Base-by-base conservation (phyloP, 1,140 invertebrate genomes). In the Drosophila mojavensis region DNA sequence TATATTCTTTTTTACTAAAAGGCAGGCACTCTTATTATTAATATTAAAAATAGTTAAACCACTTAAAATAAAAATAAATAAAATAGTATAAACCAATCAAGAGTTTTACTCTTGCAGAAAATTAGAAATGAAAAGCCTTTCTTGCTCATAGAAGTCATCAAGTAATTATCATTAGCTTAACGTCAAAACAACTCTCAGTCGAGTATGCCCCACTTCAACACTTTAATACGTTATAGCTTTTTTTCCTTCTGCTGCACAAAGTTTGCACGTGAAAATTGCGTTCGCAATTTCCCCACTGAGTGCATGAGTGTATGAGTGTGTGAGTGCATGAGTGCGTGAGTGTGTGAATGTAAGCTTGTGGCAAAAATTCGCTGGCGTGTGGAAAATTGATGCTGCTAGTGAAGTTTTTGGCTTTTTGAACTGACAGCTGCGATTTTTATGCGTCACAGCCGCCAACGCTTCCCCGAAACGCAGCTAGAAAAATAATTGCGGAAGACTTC, bases 381-480 rank as follows among this genome's bases (percentile, higher is more conserved):
- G 76, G 66, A 80, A 88, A 88, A 88, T 86, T 86, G 83, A 86
- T 86, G 83, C 77, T 88, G 84, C 55, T 79, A 64, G 54, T 89
- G 74, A 84, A 90, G 84, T 89, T 89, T 90, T 89, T 89, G 81
- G 84, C 84, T 89, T 89, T 90, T 89, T 89, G 78, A 88, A 89
- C 83, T 89, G 83, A 88, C 83, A 89, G 80, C 84, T 78, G 78
- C 84, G 84, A 88, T 89, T 88, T 88, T 80, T 81, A 84, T 89
- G 84, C 84, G 77, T 71, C 83, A 51, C 69, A 79, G 63, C 56
- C 72, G 51, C 67, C 47, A 53, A 60, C 60, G 15, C 43, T 11
- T 0, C 53, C 41, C 20, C 50, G 30, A 55, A 62, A 54, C 51
- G 50, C 43, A 88, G 79, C 84, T 89, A 74, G 67, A 68, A 70